A percentile compares a stretch with the other conserved stretches of the same genome.
phyloP scores from a whole-genome alignment of 2,797 vertebrate genomes.

The Mormyrops attenuatus region DNA sequence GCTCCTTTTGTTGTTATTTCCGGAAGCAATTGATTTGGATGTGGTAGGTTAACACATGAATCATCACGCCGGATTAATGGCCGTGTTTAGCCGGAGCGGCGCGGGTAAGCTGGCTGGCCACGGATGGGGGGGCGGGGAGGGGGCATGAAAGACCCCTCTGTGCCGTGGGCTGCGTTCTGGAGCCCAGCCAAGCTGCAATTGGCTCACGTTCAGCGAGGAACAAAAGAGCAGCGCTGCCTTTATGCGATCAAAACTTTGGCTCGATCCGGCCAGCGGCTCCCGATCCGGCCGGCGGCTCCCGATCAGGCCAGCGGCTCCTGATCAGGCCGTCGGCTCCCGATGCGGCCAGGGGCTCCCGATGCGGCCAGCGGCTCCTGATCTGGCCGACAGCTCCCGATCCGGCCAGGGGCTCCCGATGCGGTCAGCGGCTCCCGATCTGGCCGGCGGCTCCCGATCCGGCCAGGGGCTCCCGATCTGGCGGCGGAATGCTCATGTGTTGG shows the following conservation, averaged over 20 bases:
- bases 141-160: slow-evolving; percentile 29
- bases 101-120: not conserved
- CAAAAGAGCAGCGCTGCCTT: slow-evolving; percentile 51
- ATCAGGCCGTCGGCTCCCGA: not conserved
- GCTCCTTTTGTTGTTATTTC: not conserved
- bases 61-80: slow-evolving; percentile 30
- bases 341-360: not conserved
- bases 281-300: not conserved
- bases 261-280: not conserved
- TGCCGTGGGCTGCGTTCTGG: slow-evolving; percentile 39
- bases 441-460: not conserved
- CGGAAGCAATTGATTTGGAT: slow-evolving; percentile 23
- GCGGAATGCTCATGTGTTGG: not conserved
- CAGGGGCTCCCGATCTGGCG: not conserved
- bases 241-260: slow-evolving; percentile 27
- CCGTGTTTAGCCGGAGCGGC: slow-evolving; percentile 15
- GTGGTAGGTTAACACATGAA: slow-evolving; percentile 27
- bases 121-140: slow-evolving; percentile 14
- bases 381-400: not conserved
- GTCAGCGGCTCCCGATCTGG: too few species aligned
- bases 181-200: slow-evolving; percentile 45
- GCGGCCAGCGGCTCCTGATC: too few species aligned
- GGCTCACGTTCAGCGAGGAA: slow-evolving; percentile 49
- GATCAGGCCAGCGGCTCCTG: too few species aligned
- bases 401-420: not conserved